Base-by-base conservation (phyloP, 2,888 invertebrate genomes). In the Crossocerus cetratus region DNA sequence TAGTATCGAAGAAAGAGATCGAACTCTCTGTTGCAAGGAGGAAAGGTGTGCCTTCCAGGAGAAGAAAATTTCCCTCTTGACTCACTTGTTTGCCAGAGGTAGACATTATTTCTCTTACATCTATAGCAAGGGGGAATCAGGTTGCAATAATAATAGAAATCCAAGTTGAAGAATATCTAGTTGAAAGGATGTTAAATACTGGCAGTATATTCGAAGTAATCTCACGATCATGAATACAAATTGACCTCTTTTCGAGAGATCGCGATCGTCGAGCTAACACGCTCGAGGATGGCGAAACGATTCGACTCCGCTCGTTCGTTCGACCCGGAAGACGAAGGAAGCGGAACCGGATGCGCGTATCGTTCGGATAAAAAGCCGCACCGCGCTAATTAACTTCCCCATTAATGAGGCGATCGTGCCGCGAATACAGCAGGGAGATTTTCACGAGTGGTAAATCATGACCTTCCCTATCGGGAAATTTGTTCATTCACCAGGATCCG, bases 291-390 rank as follows among this genome's bases (percentile, higher is more conserved):
- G 54, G 56, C 64, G 44, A 54, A 65, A 57, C 65, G 69, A 66
- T 65, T 71, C 62, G 69, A 66, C 43, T 71, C 70, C 55, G 61
- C 70, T 78, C 65, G 74, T 69, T 81, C 76, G 72, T 72, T 53
- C 69, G 57, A 67, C 20, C 69, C 74, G 74, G 77, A 74, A 75
- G 77, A 62, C 69, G 69, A 60, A 78, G 77, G 80, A 81, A 78
- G 77, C 83, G 86, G 83, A 85, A 85, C 83, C 81, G 85, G 85
- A 86, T 82, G 78, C 67, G 70, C 74, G 69, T 84, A 85, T 86
- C 86, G 83, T 80, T 77, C 68, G 74, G 80, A 76, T 84, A 81
- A 83, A 83, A 82, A 81, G 75, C 73, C 75, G 65, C 65, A 69
- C 65, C 72, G 60, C 69, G 69, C 65, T 80, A 76, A 82, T 76